Evolutionary conservation across 2,888 invertebrate species (phyloP).

Genomic region (Agonopterix heracliana): DNA sequence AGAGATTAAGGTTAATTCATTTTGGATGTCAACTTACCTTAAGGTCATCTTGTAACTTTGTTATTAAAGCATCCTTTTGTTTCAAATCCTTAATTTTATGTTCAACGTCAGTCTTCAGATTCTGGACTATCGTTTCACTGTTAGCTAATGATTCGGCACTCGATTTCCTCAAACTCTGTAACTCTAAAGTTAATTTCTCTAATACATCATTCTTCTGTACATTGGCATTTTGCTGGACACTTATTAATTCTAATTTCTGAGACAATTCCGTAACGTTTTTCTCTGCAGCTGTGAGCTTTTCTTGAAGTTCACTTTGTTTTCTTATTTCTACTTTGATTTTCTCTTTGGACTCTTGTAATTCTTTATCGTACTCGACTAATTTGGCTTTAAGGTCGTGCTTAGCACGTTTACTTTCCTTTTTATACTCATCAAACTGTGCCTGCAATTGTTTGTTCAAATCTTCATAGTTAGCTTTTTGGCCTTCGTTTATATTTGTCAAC

Average conservation of each 20-base stretch:
- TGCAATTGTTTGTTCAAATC: slow-evolving; percentile 64
- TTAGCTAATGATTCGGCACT: slow-evolving; percentile 48
- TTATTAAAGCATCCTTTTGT: slow-evolving; percentile 52
- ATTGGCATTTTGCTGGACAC: slow-evolving; percentile 55
- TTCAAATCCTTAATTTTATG: slow-evolving; percentile 56
- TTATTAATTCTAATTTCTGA: slow-evolving; percentile 60
- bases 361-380: slow-evolving; percentile 72
- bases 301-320: slow-evolving; percentile 53
- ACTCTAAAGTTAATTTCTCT: slow-evolving; percentile 59
- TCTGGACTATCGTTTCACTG: slow-evolving; percentile 51
- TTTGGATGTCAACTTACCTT: slow-evolving; percentile 37
- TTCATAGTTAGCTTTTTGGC: slow-evolving; percentile 66
- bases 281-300: slow-evolving; percentile 52
- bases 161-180: slow-evolving; percentile 54
- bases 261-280: slow-evolving; percentile 50
- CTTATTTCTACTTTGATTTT: slow-evolving; percentile 51
- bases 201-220: slow-evolving; percentile 57
- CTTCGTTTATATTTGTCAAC: slow-evolving; percentile 62
- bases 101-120: slow-evolving; percentile 53
- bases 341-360: slow-evolving; percentile 52
- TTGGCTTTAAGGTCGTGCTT: slow-evolving; percentile 72
- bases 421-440: slow-evolving; percentile 57
- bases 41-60: slow-evolving; percentile 56
- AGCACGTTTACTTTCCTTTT: slow-evolving; percentile 65
- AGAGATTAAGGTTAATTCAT: background rate